phyloP scores from a whole-genome alignment of 1,140 invertebrate genomes.

The Rhagoletis pomonella region DNA sequence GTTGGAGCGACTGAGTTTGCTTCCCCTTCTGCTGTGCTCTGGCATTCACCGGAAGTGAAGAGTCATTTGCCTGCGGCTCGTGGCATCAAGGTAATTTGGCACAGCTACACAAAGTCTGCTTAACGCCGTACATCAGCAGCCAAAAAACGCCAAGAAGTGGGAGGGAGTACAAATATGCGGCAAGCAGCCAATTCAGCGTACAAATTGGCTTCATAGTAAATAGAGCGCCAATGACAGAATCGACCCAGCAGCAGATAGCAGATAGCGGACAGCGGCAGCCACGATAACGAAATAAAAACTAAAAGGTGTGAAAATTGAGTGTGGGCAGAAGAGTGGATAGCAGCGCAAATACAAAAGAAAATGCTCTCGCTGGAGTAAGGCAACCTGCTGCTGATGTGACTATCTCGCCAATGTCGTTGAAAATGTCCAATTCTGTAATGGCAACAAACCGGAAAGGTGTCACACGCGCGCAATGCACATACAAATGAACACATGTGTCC shows the following conservation, averaged over 20 bases:
- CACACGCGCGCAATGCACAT: not conserved
- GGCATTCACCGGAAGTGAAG: conserved; percentile 26
- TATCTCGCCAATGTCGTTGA: not conserved
- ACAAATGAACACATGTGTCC: not conserved
- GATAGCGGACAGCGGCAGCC: too few species aligned
- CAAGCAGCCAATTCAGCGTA: conserved; percentile 45
- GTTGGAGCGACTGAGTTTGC: not conserved
- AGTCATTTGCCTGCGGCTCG: conserved; percentile 39
- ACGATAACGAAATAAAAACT: not conserved
- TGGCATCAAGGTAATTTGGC: conserved; percentile 29
- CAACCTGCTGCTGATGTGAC: not conserved
- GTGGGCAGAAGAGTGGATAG: too few species aligned
- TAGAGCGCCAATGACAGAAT: conserved; percentile 15
- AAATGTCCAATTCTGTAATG: not conserved
- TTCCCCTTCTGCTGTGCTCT: not conserved
- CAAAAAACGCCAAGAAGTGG: too few species aligned
- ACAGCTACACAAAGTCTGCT: not conserved
- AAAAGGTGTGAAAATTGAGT: not conserved
- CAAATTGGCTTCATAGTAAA: conserved; percentile 51
- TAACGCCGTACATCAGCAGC: not conserved
- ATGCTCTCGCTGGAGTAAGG: not conserved
- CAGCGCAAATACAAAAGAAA: not conserved
- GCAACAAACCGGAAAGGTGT: not conserved
- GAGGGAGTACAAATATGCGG: not conserved
- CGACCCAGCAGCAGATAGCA: not conserved